Base-by-base conservation (phyloP, 2,113 vertebrate genomes). In the Ceratotherium simum region DNA sequence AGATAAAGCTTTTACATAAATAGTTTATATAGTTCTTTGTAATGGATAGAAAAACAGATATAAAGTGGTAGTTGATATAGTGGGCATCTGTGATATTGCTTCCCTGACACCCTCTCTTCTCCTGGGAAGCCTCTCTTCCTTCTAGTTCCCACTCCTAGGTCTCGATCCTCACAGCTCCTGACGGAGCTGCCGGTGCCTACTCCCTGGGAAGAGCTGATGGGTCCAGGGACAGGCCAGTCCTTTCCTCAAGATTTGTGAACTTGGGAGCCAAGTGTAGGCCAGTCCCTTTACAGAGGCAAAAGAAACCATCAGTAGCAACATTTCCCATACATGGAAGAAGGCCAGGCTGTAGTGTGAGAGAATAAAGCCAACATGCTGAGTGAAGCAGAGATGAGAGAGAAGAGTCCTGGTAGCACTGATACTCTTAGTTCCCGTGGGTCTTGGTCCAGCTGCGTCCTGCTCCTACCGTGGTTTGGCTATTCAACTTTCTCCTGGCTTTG, bases 231-330 rank as follows among this genome's bases (percentile, higher is more conserved):
- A 89, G 25, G 11, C 54, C 18, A 1, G 27, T 64, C 62, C 73
- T 75, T 70, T 62, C 75, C 51, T 94, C 58, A 65, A 76, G 39
- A 87, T 84, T 27, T 96, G 46, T 84, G 86, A 94, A 75, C 58
- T 48, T 27, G 8, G 25, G 18, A 70, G 56, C 27, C n/a, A 69
- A 42, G 5, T 76, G 2, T 6, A 65, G n/a, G 27, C 10, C 76
- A 90, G n/a, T 65, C 36, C 60, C 56, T 64, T 31, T 21, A 16
- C 54, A 82, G 70, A 83, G 58, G n/a, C 51, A n/a, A 51, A 72
- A 80, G 64, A 64, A 75, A 48, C 18, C 31, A 42, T 18, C 39
- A 58, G 39, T 13, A 67, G 51, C 76, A 23, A 36, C 23, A 54
- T 29, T 82, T 48, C 72, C 69, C 14, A 73, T 17, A 76, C 13